Base-by-base conservation (phyloP, 2,888 invertebrate species). In the Palloptera scutellata region DNA sequence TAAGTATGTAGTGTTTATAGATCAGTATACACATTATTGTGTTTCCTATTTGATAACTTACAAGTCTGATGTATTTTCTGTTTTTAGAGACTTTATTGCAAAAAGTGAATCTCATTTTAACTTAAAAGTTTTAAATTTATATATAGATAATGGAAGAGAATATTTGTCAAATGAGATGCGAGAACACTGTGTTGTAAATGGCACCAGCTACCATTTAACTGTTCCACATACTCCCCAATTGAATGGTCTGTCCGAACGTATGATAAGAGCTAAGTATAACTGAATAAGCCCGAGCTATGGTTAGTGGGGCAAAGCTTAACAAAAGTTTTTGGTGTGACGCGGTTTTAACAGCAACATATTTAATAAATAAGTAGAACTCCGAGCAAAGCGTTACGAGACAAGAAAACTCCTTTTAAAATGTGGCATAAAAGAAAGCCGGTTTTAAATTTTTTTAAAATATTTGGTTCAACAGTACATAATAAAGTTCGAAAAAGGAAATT, bases 191-290 rank as follows among this genome's bases (percentile, higher is more conserved):
- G 81, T 70, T 80, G 80, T 72, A 80, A 77, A n/a, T 72, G 78
- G 78, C n/a, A 78, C 80, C 52, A 76, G 65, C 43, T 80, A 77
- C 74, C 78, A 83, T 77, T 78, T 81, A n/a, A n/a, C n/a, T n/a
- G n/a, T n/a, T n/a, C n/a, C n/a, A n/a, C n/a, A n/a, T n/a, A n/a
- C n/a, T n/a, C 54, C 83, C 84, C 63, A 79, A 84, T 64, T 77
- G 73, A 84, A 69, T 77, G 81, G 83, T 71, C 82, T 70, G 9
- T 63, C 72, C 19, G 67, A 70, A 63, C 72, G 83, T 4, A 82
- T 83, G 81, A 76, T 75, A 45, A 65, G 82, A 69, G 79, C 80
- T n/a, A n/a, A n/a, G n/a, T 17, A 75, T 84, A 55, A 79, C 79
- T 9, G 82, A 83, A 74, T 82, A 78, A 64, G 80, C 81, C 59